Evolutionary conservation across 2,888 invertebrate species (phyloP), one percentile per base, ranked within the genome.

Genomic region (Nemapogon koenigi): DNA sequence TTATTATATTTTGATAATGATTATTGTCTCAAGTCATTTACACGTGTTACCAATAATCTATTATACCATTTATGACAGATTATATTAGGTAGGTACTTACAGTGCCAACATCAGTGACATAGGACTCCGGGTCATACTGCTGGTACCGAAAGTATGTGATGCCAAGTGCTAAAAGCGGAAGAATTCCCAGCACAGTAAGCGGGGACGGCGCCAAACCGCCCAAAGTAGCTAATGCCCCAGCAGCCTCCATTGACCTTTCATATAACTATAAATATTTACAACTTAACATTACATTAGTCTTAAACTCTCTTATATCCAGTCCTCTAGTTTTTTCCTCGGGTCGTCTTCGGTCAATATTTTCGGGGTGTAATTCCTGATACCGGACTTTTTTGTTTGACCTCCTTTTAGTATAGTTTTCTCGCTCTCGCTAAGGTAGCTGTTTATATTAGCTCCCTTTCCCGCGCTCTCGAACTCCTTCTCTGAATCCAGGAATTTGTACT

Each of bases 131-230:
- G 71, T 94, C 94, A 53, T 85, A 82, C 55, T 84, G 85, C 62
- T 88, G 84, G 76, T 93, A 93, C 56, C 88, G 84, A 81, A 89
- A 88, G 63, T 87, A 88, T 51, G 90, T 87, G 62, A 91, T 80
- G 52, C 91, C 90, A 50, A 90, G 85, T 45, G 91, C 89, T 62
- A 92, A 81, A 51, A 92, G 82, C 51, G 92, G 91, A 62, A 92
- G 85, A 65, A 92, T 80, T 51, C 90, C 85, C 64, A 88, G 79
- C 61, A 87, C 67, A 47, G 83, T 81, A 66, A 88, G 79, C 49
- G 84, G 83, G 49, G 84, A 81, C 53, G 83, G 81, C 53, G 81
- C 82, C 66, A 83, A 79, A 61, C 81, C 83, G 25, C 47, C 67
- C 29, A 73, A 31, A 6, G 43, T 36, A 51, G 76, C 76, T 57